Percentiles rank a stretch among this genome's conserved stretches.
phyloP scores from a whole-genome alignment of 2,888 invertebrate genomes.

The Fragum fragum region DNA sequence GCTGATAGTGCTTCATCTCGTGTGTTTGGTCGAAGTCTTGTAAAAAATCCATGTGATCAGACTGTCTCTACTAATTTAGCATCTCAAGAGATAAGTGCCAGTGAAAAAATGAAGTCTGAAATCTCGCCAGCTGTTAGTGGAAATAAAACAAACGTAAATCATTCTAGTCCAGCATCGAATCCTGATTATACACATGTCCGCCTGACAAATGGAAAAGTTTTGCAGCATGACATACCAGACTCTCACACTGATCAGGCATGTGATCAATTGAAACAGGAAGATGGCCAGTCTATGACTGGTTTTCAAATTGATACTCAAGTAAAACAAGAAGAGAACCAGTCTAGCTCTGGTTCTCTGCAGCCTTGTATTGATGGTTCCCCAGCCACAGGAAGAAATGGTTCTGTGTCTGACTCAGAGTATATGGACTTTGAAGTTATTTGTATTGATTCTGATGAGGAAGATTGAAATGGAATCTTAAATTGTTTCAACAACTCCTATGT shows the following conservation, averaged over 20 bases:
- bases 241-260: too few relatives aligned
- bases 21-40: constrained; percentile 27
- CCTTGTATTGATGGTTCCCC: background rate
- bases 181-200: background rate
- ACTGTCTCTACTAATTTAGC: background rate
- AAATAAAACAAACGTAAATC: background rate
- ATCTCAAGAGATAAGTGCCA: background rate
- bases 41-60: background rate
- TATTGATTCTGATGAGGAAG: constrained; percentile 61
- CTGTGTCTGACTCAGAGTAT: constrained; percentile 38
- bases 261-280: too few relatives aligned
- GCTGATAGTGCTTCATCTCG: constrained; percentile 32
- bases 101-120: background rate
- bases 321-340: constrained; percentile 2
- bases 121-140: background rate
- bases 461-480: background rate
- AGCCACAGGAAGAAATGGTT: background rate
- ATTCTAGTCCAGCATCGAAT: background rate
- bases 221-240: background rate
- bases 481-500: background rate
- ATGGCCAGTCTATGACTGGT: background rate
- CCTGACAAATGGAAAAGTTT: constrained; percentile 9
- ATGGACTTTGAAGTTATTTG: constrained; percentile 63
- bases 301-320: background rate
- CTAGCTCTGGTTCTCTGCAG: background rate